Conservation (phyloP, 2,888 invertebrate species). For the Nomada ferruginata region DNA sequence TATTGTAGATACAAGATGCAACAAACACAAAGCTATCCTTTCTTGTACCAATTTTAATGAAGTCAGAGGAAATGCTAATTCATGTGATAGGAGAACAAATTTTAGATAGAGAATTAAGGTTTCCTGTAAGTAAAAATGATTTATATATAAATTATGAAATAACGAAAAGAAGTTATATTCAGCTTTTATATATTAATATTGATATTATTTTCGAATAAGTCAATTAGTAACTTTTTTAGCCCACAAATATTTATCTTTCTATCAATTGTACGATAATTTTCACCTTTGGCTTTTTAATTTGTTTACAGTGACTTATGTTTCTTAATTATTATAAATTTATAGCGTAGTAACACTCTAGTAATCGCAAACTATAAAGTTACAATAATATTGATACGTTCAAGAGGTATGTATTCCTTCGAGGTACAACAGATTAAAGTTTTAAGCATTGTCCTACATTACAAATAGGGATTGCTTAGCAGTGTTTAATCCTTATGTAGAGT, state of each 20-base stretch:
- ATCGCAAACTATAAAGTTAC: not conserved
- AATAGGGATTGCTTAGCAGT: constrained; percentile 31
- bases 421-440: constrained; percentile 12
- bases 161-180: not conserved
- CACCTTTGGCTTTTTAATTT: not conserved
- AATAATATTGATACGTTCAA: not conserved
- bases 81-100: constrained; percentile 86
- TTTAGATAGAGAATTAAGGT: constrained; percentile 85
- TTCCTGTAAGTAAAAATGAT: constrained; percentile 83
- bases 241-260: not conserved
- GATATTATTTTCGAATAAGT: not conserved
- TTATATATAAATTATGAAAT: not conserved
- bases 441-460: constrained; percentile 41
- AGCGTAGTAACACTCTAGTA: not conserved
- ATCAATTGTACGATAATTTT: not conserved
- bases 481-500: constrained; percentile 50
- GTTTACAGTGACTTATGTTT: not conserved
- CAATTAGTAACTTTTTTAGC: not conserved
- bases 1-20: constrained; percentile 81
- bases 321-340: not conserved
- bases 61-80: constrained; percentile 87
- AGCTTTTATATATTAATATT: not conserved
- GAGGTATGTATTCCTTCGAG: not conserved
- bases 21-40: constrained; percentile 86
- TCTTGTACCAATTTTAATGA: constrained; percentile 85